A percentile compares a stretch with the other conserved stretches of the same genome.
These are phyloP conservation scores for Girardia tigrina DNA, from an alignment of 2,888 invertebrate genomes.

Conservation along the genomic window DNA sequence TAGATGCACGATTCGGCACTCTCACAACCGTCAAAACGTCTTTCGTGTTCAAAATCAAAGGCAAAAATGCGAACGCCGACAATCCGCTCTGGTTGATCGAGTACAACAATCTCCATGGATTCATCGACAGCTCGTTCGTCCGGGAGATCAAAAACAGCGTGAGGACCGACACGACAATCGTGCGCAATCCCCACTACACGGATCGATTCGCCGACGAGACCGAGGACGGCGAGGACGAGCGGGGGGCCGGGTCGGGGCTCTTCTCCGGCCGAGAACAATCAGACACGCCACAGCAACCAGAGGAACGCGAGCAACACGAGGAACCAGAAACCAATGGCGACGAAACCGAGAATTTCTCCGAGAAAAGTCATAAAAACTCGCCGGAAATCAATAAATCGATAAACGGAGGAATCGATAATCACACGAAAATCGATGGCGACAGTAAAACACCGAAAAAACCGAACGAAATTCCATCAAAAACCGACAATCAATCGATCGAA, in stretches of 20 bases:
- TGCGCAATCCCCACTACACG: background rate
- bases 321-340: background rate
- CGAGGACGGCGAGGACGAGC: background rate
- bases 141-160: background rate
- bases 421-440: background rate
- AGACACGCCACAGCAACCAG: too few relatives aligned
- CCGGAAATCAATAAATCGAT: background rate
- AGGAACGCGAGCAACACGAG: too few relatives aligned
- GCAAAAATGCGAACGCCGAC: background rate
- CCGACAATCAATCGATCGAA: background rate
- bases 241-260: too few relatives aligned
- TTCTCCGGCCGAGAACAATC: too few relatives aligned
- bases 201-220: background rate
- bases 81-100: slow-evolving; percentile 1
- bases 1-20: background rate
- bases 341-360: background rate
- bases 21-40: background rate
- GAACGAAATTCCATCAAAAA: background rate
- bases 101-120: background rate
- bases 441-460: too few relatives aligned
- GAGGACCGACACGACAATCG: background rate
- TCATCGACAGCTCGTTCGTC: background rate
- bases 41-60: background rate
- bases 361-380: background rate
- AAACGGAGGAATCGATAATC: background rate